Evolutionary conservation across 2,888 invertebrate species (phyloP), one percentile per base, ranked within the genome.

Genomic region (Mantis religiosa): DNA sequence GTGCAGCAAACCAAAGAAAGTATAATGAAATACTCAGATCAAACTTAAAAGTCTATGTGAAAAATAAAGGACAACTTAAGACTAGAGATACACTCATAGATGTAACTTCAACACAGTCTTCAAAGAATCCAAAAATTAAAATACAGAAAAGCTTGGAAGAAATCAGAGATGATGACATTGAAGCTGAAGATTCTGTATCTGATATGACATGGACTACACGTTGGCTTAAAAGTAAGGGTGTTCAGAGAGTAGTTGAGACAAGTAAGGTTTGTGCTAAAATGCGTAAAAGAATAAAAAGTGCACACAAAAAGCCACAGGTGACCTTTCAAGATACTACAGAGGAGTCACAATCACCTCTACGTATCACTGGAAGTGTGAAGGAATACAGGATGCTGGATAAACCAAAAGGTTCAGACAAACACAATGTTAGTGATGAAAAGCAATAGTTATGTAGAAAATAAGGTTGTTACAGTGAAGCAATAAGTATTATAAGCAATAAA

Each of bases 221-320:
- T n/a, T 87, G 87, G 87, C 87, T 87, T 28, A 71, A 87, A 34
- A 89, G 87, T 84, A 89, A 89, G 83, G 84, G 83, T 84, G 89
- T 88, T 8, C 87, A 89, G 82, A 82, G 88, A 34, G 89, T 89
- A 12, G 89, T 88, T 8, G 85, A 82, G n/a, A 84, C 84, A 15
- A 89, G 88, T 71, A 89, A 88, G 34, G 83, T 89, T 25, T 88
- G 84, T 54, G 85, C 88, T 27, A 87, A 85, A 28, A 83, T 89
- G n/a, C 81, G 85, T 27, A 88, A 87, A 30, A 84, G 88, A 85
- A 88, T 89, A 47, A 88, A 88, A 81, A 81, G 20, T 27, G 85
- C 85, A 25, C 82, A 87, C 20, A 88, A 88, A 82, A 88, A 81
- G 20, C 12, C 71, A 85, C n/a, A 30, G 15, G 34, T 28, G 1